phyloP scores from a whole-genome alignment of 1,140 invertebrate genomes.

The Ooceraea biroi region DNA sequence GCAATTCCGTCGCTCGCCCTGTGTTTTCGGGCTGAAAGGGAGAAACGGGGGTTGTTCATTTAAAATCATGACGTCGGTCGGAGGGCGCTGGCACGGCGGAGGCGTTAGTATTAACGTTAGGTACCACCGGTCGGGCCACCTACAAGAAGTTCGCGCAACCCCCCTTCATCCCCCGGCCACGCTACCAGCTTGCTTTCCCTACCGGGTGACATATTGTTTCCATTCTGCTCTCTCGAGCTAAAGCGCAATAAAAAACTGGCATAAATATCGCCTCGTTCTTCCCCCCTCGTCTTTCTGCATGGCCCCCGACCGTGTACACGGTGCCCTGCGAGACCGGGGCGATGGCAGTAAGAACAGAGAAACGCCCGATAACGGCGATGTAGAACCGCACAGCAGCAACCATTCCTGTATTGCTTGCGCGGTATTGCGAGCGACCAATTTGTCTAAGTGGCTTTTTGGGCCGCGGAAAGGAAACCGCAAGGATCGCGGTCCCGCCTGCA shows the following conservation, averaged over 20 bases:
- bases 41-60: constrained; percentile 79
- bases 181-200: constrained; percentile 42
- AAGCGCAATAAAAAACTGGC: constrained; percentile 84
- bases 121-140: constrained; percentile 74
- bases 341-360: constrained; percentile 76
- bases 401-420: constrained; percentile 49
- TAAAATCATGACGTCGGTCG: constrained; percentile 79
- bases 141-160: constrained; percentile 79
- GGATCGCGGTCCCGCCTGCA: constrained; percentile 3
- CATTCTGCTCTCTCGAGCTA: constrained; percentile 81
- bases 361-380: constrained; percentile 57
- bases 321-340: constrained; percentile 49
- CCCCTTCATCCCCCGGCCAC: constrained; percentile 63
- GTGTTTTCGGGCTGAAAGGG: constrained; percentile 65
- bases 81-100: constrained; percentile 65
- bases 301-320: constrained; percentile 43
- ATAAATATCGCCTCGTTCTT: constrained; percentile 82
- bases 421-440: constrained; percentile 79
- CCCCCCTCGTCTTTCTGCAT: constrained; percentile 34
- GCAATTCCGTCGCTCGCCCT: constrained; percentile 42
- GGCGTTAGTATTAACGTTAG: constrained; percentile 81
- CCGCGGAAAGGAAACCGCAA: constrained; percentile 42
- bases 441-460: constrained; percentile 85
- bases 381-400: constrained; percentile 60
- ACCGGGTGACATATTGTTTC: constrained; percentile 85